Evolutionary conservation across 2,113 vertebrate genomes (phyloP).

Genomic region (Cyanoderma ruficeps): DNA sequence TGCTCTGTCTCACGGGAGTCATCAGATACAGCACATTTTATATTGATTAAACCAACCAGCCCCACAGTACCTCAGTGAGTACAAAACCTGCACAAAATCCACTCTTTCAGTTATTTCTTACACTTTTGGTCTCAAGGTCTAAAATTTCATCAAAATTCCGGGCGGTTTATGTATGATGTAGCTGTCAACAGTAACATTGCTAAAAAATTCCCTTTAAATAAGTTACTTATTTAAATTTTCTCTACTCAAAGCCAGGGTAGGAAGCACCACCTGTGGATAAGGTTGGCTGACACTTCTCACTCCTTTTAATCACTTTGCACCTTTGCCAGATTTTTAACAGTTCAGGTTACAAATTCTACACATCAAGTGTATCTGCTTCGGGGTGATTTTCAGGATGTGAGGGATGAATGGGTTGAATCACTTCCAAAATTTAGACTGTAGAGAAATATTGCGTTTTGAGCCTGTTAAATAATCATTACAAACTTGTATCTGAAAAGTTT

Average conservation of each 20-base stretch:
- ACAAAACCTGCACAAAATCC: not conserved
- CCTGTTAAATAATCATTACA: not conserved
- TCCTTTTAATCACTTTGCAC: not conserved
- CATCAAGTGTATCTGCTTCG: rapidly evolving
- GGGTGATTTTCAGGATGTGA: not conserved
- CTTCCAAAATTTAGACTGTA: not conserved
- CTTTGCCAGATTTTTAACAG: not conserved
- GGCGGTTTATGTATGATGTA: not conserved
- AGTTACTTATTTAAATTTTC: not conserved
- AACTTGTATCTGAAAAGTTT: not conserved
- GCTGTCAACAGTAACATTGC: not conserved
- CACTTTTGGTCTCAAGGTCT: not conserved
- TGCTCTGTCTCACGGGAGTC: not conserved
- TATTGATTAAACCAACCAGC: not conserved
- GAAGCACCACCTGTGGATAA: not conserved
- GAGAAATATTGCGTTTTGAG: not conserved
- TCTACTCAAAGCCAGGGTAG: not conserved
- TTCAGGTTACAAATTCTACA: not conserved
- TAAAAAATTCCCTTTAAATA: not conserved
- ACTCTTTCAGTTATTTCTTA: not conserved
- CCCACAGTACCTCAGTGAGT: not conserved
- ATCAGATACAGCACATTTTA: not conserved
- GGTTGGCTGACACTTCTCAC: not conserved
- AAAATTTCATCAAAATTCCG: not conserved
- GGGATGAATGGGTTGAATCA: not conserved